phyloP scores from a whole-genome alignment of 2,888 invertebrate genomes.

The Andrena dorsata region DNA sequence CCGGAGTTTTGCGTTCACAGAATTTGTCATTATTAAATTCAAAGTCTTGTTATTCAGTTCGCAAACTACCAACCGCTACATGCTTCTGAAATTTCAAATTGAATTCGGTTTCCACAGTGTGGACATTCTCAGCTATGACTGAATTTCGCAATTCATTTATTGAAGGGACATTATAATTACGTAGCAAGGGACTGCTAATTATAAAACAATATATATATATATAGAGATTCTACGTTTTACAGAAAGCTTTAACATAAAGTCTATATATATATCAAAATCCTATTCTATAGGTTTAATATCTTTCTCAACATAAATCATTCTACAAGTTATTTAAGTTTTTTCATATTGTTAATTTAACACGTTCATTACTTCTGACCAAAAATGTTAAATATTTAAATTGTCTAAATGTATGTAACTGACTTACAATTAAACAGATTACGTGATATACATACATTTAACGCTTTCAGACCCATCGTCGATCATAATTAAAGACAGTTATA shows the following conservation, averaged over 20 bases:
- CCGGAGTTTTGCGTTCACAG: conserved; percentile 2
- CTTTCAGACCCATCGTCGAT: no score
- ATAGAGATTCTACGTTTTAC: no score
- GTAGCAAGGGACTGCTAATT: neutral
- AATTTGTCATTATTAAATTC: conserved; percentile 15
- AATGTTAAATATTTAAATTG: neutral
- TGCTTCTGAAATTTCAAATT: conserved; percentile 29
- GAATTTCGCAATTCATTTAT: conserved; percentile 1
- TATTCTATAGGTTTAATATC: no score
- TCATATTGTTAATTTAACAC: neutral
- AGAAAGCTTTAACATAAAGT: no score
- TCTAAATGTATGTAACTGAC: neutral
- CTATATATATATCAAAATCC: neutral
- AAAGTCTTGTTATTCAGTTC: conserved; percentile 1
- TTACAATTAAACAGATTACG: no score
- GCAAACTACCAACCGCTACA: neutral
- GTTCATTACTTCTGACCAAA: neutral
- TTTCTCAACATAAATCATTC: no score
- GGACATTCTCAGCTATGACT: conserved; percentile 16
- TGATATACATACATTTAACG: no score
- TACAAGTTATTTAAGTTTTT: neutral
- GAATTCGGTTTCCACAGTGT: conserved; percentile 7
- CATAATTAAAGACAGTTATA: no score
- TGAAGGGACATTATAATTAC: conserved; percentile 1
- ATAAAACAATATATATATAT: neutral